Base-by-base conservation (phyloP, 2,888 invertebrate genomes). In the Leptarthrus brevirostris region DNA sequence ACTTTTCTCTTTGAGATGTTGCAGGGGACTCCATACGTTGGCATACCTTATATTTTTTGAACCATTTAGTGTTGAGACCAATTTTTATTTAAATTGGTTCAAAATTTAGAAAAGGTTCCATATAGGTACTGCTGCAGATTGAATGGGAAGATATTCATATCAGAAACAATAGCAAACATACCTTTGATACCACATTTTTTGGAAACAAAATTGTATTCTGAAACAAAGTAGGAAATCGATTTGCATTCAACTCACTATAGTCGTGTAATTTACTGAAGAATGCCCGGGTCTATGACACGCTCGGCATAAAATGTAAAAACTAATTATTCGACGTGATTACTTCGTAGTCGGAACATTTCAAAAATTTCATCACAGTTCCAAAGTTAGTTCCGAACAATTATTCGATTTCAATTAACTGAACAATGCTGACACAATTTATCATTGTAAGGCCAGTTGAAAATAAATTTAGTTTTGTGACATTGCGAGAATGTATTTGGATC, bases 361-460 rank as follows among this genome's bases (percentile, higher is more conserved):
- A 10, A 36, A 58, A 58, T 49, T 49, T 20, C 49, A 49, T 12
- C 18, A 16, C 18, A 49, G 20, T 20, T 49, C 49, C 49, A 16
- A 49, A 49, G 16, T 16, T 20, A 49, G 30, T 26, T 54, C 54
- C 12, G 24, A n/a, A 26, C 54, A 69, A 69, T 52, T 69, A 69
- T 69, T 69, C 52, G 69, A 69, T 52, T 69, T 69, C 69, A 69
- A 69, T 69, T 69, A 69, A 69, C 18, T 52, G 69, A 69, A 69
- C 69, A 69, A 69, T 69, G 69, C 69, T 69, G 30, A 69, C 69
- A 22, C 69, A 52, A 69, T 69, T 69, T 69, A 69, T 69, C 69
- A 69, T 69, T 69, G 69, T 52, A 52, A 69, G 69, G 52, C 30
- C 16, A 52, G 69, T 44, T 69, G 69, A 69, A 69, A 66, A 69